Percentiles rank a stretch among this genome's conserved stretches.
phyloP scores from a whole-genome alignment of 2,113 vertebrate species.

The Alaudala cheleensis region DNA sequence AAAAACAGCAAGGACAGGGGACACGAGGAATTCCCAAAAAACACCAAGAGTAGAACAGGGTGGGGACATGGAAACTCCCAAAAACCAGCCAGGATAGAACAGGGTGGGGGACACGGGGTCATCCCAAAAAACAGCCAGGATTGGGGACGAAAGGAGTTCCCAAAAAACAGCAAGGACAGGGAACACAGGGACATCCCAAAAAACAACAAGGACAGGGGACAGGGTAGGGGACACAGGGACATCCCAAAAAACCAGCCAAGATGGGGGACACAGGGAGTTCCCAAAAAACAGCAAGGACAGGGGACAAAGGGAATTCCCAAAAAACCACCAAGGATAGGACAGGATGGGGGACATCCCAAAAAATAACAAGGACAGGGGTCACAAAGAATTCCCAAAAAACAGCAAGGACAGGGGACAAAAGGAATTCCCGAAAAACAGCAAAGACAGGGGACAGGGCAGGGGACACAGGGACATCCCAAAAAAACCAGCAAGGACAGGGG shows the following conservation, averaged over 20 bases:
- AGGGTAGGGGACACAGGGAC: rapidly evolving
- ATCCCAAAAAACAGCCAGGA: not conserved
- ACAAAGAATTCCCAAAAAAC: not conserved
- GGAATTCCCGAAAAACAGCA: no score
- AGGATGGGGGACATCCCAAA: no score
- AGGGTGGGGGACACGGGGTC: not conserved
- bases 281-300: not conserved
- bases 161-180: not conserved
- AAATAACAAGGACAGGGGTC: no score
- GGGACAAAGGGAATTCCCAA: no score
- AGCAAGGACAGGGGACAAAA: not conserved
- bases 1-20: no score
- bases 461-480: no score
- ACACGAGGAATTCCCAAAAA: not conserved
- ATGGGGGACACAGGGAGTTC: not conserved
- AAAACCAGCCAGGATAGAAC: not conserved
- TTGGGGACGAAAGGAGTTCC: not conserved
- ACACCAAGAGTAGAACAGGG: no score
- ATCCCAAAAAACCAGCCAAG: not conserved
- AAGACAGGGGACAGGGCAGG: no score
- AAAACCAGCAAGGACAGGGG: no score
- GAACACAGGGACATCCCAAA: not conserved
- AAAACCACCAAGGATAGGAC: no score
- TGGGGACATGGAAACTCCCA: no score
- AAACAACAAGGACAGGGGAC: not conserved